These are phyloP conservation scores for Noctua fimbriata DNA, from an alignment of 2,888 invertebrate species.

Conservation along the genomic window DNA sequence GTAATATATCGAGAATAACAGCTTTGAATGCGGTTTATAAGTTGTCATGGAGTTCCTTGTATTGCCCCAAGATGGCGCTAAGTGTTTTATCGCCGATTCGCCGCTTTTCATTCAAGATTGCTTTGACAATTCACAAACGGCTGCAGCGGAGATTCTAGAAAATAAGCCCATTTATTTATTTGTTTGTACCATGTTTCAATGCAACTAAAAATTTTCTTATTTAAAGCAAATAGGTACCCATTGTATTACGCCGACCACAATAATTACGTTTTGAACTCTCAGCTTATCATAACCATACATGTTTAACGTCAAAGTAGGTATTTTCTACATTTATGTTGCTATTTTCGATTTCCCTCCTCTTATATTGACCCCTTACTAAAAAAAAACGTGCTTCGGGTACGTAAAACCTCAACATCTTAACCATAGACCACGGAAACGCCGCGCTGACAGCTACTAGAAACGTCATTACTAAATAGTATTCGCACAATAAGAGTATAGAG, in stretches of 20 bases:
- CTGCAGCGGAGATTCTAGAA: not conserved
- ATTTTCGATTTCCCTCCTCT: not conserved
- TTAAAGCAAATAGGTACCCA: not conserved
- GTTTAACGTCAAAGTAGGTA: not conserved
- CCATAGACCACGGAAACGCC: not conserved
- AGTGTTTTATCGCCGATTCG: not conserved
- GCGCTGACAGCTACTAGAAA: not conserved
- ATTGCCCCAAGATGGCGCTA: not conserved
- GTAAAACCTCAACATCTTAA: not conserved
- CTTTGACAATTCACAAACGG: not conserved
- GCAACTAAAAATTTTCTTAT: not conserved
- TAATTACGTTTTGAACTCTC: not conserved
- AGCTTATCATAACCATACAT: not conserved
- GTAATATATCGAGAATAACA: not conserved
- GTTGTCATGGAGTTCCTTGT: not conserved
- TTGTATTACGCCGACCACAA: slow-evolving; percentile 2
- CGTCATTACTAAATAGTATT: not conserved
- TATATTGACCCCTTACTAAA: not conserved
- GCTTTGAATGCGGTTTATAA: not conserved
- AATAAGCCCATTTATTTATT: not conserved
- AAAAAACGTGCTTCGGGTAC: not conserved
- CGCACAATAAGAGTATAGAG: not conserved
- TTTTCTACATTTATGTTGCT: not conserved
- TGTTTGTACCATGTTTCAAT: not conserved
- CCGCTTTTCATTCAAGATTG: not conserved